phyloP scores from a whole-genome alignment of 2,888 invertebrate species.

The Amphipyra berbera region DNA sequence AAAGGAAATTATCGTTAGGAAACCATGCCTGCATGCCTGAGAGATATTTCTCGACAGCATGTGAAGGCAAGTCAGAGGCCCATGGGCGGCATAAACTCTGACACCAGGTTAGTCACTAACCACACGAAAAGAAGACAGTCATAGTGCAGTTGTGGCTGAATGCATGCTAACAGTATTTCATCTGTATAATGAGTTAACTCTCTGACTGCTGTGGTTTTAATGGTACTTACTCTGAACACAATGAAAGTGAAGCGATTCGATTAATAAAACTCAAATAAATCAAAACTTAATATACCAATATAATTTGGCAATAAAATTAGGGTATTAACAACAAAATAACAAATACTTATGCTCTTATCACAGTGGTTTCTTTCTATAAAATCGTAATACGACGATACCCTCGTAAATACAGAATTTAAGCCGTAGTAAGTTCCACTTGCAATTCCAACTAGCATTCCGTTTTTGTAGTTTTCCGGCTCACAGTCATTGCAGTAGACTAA shows the following conservation, averaged over 20 bases:
- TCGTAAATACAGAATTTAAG: slow-evolving; percentile 22
- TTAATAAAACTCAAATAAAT: slow-evolving; percentile 20
- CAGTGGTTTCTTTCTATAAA: slow-evolving; percentile 27
- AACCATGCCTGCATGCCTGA: too few relatives aligned
- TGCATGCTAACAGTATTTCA: too few relatives aligned
- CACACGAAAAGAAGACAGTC: too few relatives aligned
- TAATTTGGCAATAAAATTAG: slow-evolving; percentile 22
- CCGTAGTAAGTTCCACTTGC: slow-evolving; percentile 17
- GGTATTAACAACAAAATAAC: slow-evolving; percentile 3
- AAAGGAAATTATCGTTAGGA: too few relatives aligned
- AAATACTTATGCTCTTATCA: neutral
- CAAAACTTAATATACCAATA: slow-evolving; percentile 11
- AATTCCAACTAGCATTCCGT: slow-evolving; percentile 34
- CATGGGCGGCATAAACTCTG: too few relatives aligned
- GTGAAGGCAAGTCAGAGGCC: too few relatives aligned
- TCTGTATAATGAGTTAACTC: too few relatives aligned
- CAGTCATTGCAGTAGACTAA: slow-evolving; percentile 18
- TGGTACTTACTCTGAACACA: neutral
- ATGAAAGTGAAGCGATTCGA: neutral
- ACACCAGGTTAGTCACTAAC: too few relatives aligned
- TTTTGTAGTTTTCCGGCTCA: slow-evolving; percentile 1
- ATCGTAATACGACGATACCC: slow-evolving; percentile 20
- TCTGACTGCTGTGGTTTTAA: too few relatives aligned
- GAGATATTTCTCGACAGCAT: too few relatives aligned
- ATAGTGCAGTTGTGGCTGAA: too few relatives aligned